phyloP scores from a whole-genome alignment of 2,797 vertebrate genomes.

The Tamandua tetradactyla region DNA sequence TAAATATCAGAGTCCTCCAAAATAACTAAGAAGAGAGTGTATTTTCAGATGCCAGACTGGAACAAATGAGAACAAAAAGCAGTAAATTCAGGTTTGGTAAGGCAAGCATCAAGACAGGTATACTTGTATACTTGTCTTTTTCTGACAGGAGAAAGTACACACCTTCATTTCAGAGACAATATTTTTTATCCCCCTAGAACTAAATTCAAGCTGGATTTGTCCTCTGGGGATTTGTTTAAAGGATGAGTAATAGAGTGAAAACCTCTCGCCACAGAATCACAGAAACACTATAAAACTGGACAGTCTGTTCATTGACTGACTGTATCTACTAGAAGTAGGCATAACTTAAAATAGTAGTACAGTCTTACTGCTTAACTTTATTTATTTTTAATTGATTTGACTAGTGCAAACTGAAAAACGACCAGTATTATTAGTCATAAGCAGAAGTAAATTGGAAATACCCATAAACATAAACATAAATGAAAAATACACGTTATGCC shows the following conservation, averaged over 20 bases:
- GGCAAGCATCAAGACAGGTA: conserved; percentile 29
- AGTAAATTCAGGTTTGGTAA: conserved; percentile 65
- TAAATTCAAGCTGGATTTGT: conserved; percentile 47
- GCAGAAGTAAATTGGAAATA: neutral
- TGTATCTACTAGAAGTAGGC: neutral
- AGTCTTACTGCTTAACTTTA: neutral
- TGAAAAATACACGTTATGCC: neutral
- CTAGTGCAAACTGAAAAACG: neutral
- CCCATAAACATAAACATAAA: too few relatives aligned
- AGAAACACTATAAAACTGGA: neutral
- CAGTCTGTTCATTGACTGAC: conserved; percentile 5
- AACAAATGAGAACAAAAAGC: conserved; percentile 56
- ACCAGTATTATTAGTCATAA: neutral
- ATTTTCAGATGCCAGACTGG: conserved; percentile 30
- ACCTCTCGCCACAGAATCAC: neutral
- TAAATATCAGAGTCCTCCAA: conserved; percentile 26
- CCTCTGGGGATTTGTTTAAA: conserved; percentile 64
- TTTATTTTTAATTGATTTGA: neutral
- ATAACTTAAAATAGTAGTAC: neutral
- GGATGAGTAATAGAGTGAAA: neutral
- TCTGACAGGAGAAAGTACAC: conserved; percentile 61
- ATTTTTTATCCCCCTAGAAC: conserved; percentile 61
- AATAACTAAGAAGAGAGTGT: neutral
- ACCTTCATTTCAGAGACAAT: conserved; percentile 47
- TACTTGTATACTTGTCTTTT: conserved; percentile 56